These are phyloP conservation scores for Lophotis ruficrista DNA, from an alignment of 2,113 vertebrate species.

Conservation along the genomic window DNA sequence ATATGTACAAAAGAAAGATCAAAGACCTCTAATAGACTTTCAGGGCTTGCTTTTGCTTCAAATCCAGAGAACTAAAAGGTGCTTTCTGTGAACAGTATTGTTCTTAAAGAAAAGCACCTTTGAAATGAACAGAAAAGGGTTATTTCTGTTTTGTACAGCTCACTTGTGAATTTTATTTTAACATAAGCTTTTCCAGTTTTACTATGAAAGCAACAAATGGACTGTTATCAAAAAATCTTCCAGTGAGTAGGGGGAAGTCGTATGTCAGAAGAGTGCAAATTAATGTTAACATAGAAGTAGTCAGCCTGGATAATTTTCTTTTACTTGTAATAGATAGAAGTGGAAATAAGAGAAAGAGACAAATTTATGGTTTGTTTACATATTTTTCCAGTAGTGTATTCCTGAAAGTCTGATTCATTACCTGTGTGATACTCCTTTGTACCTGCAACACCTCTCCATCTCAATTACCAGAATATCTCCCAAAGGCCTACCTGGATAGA, in stretches of 20 bases:
- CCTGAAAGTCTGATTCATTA: neutral
- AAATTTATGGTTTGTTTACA: neutral
- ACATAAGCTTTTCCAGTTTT: neutral
- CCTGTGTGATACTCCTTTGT: neutral
- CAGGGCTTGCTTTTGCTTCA: constrained; percentile 10
- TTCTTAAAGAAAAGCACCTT: neutral
- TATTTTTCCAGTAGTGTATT: neutral
- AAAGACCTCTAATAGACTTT: neutral
- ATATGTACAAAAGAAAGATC: constrained; percentile 20
- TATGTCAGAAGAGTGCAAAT: neutral
- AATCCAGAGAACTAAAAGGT: neutral
- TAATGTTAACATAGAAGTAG: neutral
- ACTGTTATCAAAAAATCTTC: neutral
- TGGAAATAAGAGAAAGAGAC: neutral
- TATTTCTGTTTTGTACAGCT: neutral
- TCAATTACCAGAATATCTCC: neutral
- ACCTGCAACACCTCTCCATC: neutral
- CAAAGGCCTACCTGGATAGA: neutral
- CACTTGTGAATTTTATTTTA: neutral
- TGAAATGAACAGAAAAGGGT: neutral
- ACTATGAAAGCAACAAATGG: neutral
- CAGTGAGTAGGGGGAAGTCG: neutral
- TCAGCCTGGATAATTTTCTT: neutral
- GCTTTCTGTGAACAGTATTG: neutral
- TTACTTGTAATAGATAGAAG: neutral